A percentile compares a stretch with the other conserved stretches of the same genome.
Conservation (phyloP, 2,888 invertebrate genomes). For the Physocephala rufipes region DNA sequence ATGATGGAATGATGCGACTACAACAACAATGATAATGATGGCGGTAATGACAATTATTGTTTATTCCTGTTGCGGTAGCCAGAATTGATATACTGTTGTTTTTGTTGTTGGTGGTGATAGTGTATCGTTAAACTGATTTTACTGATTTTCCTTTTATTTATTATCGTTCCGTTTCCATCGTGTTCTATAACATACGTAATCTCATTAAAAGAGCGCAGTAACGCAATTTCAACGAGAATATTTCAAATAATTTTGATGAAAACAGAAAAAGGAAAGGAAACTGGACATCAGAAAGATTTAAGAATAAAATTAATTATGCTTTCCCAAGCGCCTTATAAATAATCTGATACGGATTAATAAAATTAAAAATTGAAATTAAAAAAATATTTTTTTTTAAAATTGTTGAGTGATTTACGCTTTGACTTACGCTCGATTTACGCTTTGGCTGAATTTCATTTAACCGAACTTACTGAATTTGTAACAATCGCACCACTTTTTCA, state of each 20-base stretch:
- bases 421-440: too few species aligned
- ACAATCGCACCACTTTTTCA: too few species aligned
- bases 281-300: background rate
- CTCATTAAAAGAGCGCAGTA: background rate
- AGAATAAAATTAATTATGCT: too few species aligned
- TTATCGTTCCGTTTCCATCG: constrained; percentile 2
- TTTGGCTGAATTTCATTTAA: too few species aligned
- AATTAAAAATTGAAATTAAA: background rate
- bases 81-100: background rate
- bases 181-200: background rate
- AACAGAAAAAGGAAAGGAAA: background rate
- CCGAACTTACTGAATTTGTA: too few species aligned
- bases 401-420: too few species aligned
- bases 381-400: too few species aligned
- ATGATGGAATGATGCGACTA: background rate
- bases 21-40: background rate
- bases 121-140: background rate
- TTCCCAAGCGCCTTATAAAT: too few species aligned
- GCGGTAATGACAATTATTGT: background rate
- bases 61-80: background rate
- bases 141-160: background rate
- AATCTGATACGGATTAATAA: too few species aligned
- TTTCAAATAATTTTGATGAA: background rate
- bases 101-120: constrained; percentile 4
- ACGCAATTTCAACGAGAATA: background rate